Evolutionary conservation across 2,888 invertebrate species (phyloP), one percentile per base, ranked within the genome.

Genomic region (Cetonia aurata): DNA sequence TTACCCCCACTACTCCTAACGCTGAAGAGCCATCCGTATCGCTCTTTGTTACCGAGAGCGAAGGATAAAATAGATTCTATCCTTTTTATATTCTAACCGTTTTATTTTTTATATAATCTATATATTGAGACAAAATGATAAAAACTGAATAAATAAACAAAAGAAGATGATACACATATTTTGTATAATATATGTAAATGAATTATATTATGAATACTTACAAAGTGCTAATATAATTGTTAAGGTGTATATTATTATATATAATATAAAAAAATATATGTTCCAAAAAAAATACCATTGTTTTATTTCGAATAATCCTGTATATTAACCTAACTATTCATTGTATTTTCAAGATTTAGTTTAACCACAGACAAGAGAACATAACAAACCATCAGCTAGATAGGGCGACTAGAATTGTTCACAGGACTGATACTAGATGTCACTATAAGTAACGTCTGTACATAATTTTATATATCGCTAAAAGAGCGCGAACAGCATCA

Each of bases 181-280:
- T 71, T 71, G 71, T 71, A 71, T 71, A 65, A 60, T 71, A 69
- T 60, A 50, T 71, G 71, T 71, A 68, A 69, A 71, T 59, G 46
- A 19, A 41, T 41, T 71, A 48, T 66, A 37, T 37, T 37, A 62
- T 67, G 52, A 59, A 71, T 69, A 69, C 69, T 69, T 69, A 69
- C 71, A 71, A 71, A 71, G 71, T 71, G 71, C 71, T 71, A 71
- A 71, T 71, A 71, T 69, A 71, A 71, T 65, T 71, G 71, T 71
- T 71, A 71, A 65, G 59, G 53, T 69, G 71, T 71, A 69, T 71
- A 71, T 71, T 62, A 68, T 37, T 37, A 37, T 70, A 71, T 52
- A 65, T 65, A 33, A 37, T 37, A 65, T 50, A 17, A 25, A 69
- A 62, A 69, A 65, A 71, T 69, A 71, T 69, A 71, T 71, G 67